Evolutionary conservation across 2,797 vertebrate genomes (phyloP).

Genomic region (Cuniculus paca): DNA sequence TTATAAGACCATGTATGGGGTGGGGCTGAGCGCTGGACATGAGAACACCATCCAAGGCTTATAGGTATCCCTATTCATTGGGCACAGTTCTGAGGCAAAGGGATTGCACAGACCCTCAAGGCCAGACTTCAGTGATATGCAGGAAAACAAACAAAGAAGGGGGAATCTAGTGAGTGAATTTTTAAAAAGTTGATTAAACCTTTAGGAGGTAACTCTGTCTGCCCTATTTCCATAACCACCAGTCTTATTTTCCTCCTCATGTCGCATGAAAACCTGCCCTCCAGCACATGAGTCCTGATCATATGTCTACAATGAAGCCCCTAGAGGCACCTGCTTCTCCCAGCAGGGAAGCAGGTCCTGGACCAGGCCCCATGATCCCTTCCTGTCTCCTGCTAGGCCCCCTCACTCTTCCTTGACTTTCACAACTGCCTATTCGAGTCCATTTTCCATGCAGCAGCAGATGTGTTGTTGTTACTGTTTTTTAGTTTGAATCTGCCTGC

Average conservation of each 20-base stretch:
- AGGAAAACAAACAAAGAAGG: neutral
- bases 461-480: neutral
- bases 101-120: neutral
- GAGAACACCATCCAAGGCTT: neutral
- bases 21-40: too few species aligned
- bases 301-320: neutral
- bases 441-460: neutral
- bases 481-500: slow-evolving; percentile 84
- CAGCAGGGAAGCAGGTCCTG: neutral
- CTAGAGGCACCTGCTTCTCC: too few species aligned
- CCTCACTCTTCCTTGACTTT: neutral
- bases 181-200: neutral
- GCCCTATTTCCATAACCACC: neutral
- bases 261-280: neutral
- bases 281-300: neutral
- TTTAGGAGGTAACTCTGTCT: neutral
- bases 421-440: neutral
- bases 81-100: neutral
- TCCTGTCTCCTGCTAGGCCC: neutral
- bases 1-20: neutral
- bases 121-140: neutral
- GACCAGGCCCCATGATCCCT: neutral
- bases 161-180: neutral
- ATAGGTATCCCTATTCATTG: neutral
- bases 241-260: neutral